Evolutionary conservation across 2,888 invertebrate genomes (phyloP).

Genomic region (Chirona hameri): DNA sequence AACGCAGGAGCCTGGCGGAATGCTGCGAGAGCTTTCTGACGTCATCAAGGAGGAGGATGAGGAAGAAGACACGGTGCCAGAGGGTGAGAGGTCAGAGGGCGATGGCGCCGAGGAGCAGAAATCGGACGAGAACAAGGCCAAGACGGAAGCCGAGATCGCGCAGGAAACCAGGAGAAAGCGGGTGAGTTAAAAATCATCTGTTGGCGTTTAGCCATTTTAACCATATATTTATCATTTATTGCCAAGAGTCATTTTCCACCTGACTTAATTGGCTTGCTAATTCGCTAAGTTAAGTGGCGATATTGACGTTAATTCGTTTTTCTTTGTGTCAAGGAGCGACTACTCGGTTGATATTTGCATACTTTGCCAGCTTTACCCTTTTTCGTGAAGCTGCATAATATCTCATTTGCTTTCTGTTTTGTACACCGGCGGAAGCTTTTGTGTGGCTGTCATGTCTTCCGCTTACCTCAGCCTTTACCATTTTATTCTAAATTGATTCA

Average conservation of each 20-base stretch:
- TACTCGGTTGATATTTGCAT: neutral
- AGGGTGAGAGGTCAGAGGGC: slow-evolving; percentile 4
- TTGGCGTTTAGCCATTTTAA: too few relatives aligned
- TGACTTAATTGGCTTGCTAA: too few relatives aligned
- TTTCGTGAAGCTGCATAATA: neutral
- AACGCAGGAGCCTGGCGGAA: neutral
- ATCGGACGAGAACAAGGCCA: neutral
- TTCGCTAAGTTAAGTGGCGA: neutral
- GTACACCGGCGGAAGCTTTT: neutral
- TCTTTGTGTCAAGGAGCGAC: too few relatives aligned
- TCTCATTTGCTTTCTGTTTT: neutral
- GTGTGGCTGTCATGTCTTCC: slow-evolving; percentile 8
- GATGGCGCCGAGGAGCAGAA: slow-evolving; percentile 30
- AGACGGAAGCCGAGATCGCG: slow-evolving; percentile 28
- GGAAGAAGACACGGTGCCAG: neutral
- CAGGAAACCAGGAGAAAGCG: slow-evolving; percentile 34
- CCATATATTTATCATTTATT: too few relatives aligned
- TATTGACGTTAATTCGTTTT: too few relatives aligned
- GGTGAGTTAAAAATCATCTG: slow-evolving; percentile 23
- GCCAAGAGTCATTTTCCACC: too few relatives aligned
- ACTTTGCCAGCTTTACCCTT: neutral
- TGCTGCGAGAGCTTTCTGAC: neutral
- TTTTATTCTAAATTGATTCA: too few relatives aligned
- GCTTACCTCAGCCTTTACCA: neutral
- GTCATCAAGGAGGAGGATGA: slow-evolving; percentile 11